phyloP scores from a whole-genome alignment of 2,797 vertebrate genomes.

The Eurystomus glaucurus region DNA sequence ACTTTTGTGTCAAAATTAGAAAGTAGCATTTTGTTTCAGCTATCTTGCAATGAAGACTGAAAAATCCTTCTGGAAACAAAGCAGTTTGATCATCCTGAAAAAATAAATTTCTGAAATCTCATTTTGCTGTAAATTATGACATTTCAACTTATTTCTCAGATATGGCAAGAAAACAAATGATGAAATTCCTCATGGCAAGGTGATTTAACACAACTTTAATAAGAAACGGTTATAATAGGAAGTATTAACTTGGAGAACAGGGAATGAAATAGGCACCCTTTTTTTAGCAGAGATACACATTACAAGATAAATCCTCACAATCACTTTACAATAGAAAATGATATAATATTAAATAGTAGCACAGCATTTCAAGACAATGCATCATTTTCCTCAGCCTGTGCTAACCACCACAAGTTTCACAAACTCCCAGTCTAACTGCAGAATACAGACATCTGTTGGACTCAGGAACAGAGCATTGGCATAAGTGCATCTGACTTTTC shows the following conservation, averaged over 20 bases:
- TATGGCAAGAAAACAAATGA: background rate
- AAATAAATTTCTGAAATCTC: background rate
- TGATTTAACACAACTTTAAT: background rate
- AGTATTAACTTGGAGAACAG: background rate
- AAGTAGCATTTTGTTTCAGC: background rate
- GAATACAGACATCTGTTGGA: background rate
- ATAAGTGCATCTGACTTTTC: background rate
- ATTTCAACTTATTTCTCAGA: background rate
- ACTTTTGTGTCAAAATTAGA: background rate
- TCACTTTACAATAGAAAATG: background rate
- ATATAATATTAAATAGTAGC: background rate
- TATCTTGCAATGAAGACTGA: background rate
- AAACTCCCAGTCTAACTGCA: background rate
- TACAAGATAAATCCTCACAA: background rate
- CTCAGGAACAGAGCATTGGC: background rate
- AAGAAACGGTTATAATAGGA: background rate
- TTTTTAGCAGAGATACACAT: background rate
- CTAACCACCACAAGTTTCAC: background rate
- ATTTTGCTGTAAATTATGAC: background rate
- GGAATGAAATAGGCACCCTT: background rate
- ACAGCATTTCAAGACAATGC: background rate
- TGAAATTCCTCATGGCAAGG: background rate
- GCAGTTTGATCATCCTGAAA: background rate
- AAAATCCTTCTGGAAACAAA: conserved; percentile 1
- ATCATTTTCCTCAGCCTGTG: background rate